These are phyloP conservation scores for Aphaenogaster rudis DNA, from an alignment of 1,140 invertebrate genomes.

Conservation along the genomic window DNA sequence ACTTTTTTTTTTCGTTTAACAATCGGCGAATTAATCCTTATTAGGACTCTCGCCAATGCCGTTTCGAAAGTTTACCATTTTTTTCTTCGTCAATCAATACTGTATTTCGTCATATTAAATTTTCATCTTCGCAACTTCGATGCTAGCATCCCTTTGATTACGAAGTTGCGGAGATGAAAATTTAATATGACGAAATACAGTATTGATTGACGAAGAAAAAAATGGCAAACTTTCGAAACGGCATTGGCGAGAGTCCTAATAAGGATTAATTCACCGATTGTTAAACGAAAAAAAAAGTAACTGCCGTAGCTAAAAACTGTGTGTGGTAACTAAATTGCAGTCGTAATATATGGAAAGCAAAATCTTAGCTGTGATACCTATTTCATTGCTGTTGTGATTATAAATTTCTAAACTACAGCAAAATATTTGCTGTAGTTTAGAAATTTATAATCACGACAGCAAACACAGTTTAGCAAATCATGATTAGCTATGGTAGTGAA, in stretches of 20 bases:
- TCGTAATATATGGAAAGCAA: no score
- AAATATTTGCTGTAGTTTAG: no score
- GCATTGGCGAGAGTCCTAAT: neutral
- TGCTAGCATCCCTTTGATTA: neutral
- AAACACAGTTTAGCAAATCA: no score
- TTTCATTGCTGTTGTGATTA: no score
- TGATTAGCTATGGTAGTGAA: no score
- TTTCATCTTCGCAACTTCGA: neutral
- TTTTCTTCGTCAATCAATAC: neutral
- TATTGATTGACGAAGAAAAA: neutral
- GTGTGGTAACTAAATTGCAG: no score
- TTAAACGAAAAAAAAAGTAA: neutral
- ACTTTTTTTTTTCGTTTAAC: neutral
- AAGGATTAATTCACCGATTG: neutral
- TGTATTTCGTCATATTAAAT: neutral
- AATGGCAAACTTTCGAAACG: neutral
- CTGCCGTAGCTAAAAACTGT: no score
- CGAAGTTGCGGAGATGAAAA: neutral
- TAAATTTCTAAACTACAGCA: no score
- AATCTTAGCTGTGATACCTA: no score
- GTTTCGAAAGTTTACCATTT: neutral
- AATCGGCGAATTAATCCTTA: conserved; percentile 12
- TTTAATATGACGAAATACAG: neutral
- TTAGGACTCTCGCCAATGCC: neutral
- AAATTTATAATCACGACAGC: no score